Evolutionary conservation across 1,140 invertebrate genomes (phyloP), one percentile per base, ranked within the genome.

Genomic region (Agrilus planipennis): DNA sequence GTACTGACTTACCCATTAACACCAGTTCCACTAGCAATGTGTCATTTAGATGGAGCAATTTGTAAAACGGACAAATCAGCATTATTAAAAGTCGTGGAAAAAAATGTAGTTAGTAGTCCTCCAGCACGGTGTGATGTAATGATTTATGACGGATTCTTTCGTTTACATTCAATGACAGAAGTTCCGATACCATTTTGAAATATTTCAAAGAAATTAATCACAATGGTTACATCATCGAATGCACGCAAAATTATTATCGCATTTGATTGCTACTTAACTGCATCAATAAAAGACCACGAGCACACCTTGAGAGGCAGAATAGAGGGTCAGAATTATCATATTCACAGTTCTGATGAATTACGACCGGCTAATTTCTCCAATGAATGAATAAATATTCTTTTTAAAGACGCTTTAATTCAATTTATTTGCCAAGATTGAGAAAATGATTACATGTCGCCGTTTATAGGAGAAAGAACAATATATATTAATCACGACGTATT

Each of bases 1-100:
- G 31, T 55, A 11, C 37, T 57, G 18, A 42, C 45, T 12, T 51
- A 47, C 41, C 55, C 50, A 7, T 18, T 59, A 19, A 54, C 49
- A 18, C 44, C 52, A 34, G 39, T 53, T 2, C 51, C 57, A 15
- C 35, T 58, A 22, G 45, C 57, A 10, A 31, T 62, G 19, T 61
- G 55, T 44, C 56, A 63, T 45, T 19, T 54, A 7, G 57, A 62
- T 42, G 52, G 55, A 29, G 39, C 45, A 6, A 58, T 62, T 16
- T 40, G 47, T 39, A 57, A 59, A 44, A 57, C 54, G 5, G 46
- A 54, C 15, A 60, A 58, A 51, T 52, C 48, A 22, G 31, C 18
- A n/a, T 28, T 60, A 3, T 36, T 53, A 5, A 51, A 56, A 49
- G 34, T 30, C 29, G 39, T 55, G 12, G 49, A 59, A 42, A 47